Evolutionary conservation across 1,140 invertebrate genomes (phyloP).

Genomic region (Pseudomyrmex concolor): DNA sequence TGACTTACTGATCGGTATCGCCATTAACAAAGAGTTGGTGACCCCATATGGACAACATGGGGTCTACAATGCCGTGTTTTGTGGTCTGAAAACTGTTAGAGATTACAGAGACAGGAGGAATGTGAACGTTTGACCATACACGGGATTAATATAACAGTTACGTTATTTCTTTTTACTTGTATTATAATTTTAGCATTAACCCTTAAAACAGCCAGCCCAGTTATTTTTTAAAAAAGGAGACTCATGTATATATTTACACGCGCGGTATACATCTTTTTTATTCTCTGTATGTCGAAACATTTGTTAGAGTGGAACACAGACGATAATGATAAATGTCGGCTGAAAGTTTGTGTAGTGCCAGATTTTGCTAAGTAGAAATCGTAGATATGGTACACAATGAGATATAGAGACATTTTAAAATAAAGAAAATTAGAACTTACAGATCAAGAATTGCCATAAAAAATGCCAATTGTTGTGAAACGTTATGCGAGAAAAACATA

Average conservation of each 20-base stretch:
- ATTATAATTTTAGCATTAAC: conserved; percentile 65
- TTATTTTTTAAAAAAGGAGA: background rate
- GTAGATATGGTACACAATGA: conserved; percentile 26
- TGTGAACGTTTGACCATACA: conserved; percentile 73
- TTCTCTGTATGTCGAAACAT: conserved; percentile 46
- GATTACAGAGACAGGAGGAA: conserved; percentile 83
- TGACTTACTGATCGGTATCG: conserved; percentile 97
- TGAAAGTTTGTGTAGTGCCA: conserved; percentile 38
- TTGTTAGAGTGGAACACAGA: conserved; percentile 47
- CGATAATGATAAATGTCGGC: conserved; percentile 51
- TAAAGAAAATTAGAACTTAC: conserved; percentile 32
- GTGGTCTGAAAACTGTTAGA: conserved; percentile 95
- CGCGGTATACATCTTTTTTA: conserved; percentile 18
- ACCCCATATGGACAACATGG: conserved; percentile 98
- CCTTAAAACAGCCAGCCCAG: conserved; percentile 61
- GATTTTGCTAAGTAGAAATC: conserved; percentile 22
- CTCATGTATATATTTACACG: background rate
- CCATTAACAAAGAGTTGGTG: conserved; percentile 98
- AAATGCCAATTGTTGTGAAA: conserved; percentile 35
- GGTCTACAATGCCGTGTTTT: conserved; percentile 98
- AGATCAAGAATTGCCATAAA: conserved; percentile 61
- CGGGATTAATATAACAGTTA: conserved; percentile 65
- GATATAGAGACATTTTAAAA: conserved; percentile 29
- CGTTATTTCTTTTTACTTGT: conserved; percentile 45
- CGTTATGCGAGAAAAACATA: conserved; percentile 12